These are phyloP conservation scores for Idaea aversata DNA, from an alignment of 2,888 invertebrate genomes.

Conservation along the genomic window DNA sequence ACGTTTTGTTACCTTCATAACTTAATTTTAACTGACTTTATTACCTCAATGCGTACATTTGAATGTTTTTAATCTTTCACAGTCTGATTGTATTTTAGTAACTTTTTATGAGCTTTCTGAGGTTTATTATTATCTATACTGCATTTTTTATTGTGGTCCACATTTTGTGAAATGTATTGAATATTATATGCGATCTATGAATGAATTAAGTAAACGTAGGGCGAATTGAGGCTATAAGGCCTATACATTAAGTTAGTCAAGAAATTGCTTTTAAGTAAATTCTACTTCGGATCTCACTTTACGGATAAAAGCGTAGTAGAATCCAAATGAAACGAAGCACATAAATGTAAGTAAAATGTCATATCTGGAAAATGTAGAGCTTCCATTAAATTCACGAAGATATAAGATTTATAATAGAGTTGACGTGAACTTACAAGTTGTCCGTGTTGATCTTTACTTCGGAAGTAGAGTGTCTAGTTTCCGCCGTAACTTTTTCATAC, in stretches of 20 bases:
- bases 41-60: background rate
- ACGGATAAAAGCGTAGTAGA: background rate
- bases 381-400: background rate
- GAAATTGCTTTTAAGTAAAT: too few relatives aligned
- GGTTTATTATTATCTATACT: background rate
- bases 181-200: background rate
- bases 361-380: background rate
- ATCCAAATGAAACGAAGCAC: background rate
- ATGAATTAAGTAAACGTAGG: background rate
- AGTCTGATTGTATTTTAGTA: too few relatives aligned
- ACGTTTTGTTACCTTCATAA: constrained; percentile 8
- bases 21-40: constrained; percentile 11
- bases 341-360: background rate
- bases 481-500: constrained; percentile 15
- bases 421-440: constrained; percentile 18
- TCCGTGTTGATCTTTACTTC: constrained; percentile 18
- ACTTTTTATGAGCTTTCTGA: background rate
- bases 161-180: background rate
- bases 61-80: background rate
- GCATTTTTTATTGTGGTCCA: background rate
- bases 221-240: too few relatives aligned
- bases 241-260: too few relatives aligned
- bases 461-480: constrained; percentile 15
- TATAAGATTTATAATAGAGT: constrained; percentile 2
- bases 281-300: background rate